A percentile compares a stretch with the other conserved stretches of the same genome.
Conservation (phyloP, 2,113 vertebrate genomes). For the Sterna hirundo region DNA sequence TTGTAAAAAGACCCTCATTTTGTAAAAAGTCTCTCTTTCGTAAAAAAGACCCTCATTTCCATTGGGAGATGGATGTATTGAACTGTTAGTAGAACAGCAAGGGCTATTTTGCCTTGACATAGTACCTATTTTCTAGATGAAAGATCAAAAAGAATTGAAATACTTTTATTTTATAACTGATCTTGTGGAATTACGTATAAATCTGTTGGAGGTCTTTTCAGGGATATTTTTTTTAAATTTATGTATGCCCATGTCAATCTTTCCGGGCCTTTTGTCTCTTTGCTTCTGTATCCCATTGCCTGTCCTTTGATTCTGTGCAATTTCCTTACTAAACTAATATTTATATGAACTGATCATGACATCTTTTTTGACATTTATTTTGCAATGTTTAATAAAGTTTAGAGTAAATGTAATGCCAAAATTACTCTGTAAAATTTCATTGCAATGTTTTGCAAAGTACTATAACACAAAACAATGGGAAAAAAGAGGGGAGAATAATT, state of each 20-base stretch:
- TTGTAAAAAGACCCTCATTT: background rate
- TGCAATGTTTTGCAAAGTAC: background rate
- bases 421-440: background rate
- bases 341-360: background rate
- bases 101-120: background rate
- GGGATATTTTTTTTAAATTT: background rate
- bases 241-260: background rate
- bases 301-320: background rate
- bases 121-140: background rate
- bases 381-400: background rate
- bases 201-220: background rate
- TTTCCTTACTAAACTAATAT: background rate
- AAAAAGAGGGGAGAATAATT: background rate
- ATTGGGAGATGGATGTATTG: background rate
- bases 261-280: background rate
- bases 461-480: background rate
- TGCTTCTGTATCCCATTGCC: background rate
- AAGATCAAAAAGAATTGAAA: background rate
- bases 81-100: background rate
- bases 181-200: background rate
- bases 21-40: background rate
- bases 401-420: background rate
- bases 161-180: background rate
- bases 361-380: background rate
- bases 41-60: background rate